Evolutionary conservation across 1,140 invertebrate genomes (phyloP), one percentile per base, ranked within the genome.

Genomic region (Aphaenogaster floridana): DNA sequence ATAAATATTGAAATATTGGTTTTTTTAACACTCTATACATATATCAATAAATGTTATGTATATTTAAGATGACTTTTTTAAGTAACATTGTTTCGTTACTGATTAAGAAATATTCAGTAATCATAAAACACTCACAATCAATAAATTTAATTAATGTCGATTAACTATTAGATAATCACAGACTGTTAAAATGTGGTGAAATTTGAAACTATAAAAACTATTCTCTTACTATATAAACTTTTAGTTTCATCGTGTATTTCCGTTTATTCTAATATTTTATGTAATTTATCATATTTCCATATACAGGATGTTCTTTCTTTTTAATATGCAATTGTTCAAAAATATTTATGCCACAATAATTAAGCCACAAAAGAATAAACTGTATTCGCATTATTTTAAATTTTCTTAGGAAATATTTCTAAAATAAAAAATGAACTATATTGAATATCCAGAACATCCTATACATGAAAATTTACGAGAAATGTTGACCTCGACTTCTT

Each of bases 401-500:
- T 28, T 28, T 39, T 42, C 11, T 42, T 11, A n/a, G 3, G 5
- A 69, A 69, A 69, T 13, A 45, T 69, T 42, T 45, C n/a, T 42
- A 21, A 3, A 8, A 17, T 34, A 48, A 71, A 71, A 21, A 36
- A 39, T 21, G 52, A 59, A 42, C 36, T 21, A 34, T 21, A 34
- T 0, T 8, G 2, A 74, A 74, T 21, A 54, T 36, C 2, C 15
- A 42, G 48, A 1, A 74, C 5, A n/a, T 54, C 9, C 9, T 54
- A 7, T 57, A 42, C 3, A 59, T 42, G 1, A 76, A 59, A 13
- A 76, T 66, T 42, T 6, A n/a, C 6, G 5, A n/a, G 45, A 45
- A 45, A 76, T 59, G 85, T 21, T 83, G 6, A 89, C 54, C 54
- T 91, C 86, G 2, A 88, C 57, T 45, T 92, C 90, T n/a, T 89